Conservation (phyloP, 2,113 vertebrate species). For the Symphodus melops region DNA sequence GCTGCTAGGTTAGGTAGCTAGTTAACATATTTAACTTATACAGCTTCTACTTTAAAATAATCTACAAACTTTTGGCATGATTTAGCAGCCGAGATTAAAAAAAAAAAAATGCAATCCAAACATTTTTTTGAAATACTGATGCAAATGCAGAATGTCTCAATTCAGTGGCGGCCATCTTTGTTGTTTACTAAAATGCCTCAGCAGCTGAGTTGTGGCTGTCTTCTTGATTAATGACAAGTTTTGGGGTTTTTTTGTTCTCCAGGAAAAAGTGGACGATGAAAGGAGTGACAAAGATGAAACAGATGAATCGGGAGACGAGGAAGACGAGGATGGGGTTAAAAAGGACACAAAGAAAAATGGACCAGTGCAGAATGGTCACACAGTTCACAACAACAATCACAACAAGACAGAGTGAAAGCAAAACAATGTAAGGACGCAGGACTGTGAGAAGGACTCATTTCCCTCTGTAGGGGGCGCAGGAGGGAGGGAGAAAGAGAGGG, state of each 20-base stretch:
- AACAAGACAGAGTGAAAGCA: slow-evolving; percentile 82
- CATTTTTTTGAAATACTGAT: too few species aligned
- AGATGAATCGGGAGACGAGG: slow-evolving; percentile 90
- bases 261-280: slow-evolving; percentile 91
- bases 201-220: neutral
- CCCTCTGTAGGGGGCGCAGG: slow-evolving; percentile 38
- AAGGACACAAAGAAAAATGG: slow-evolving; percentile 82
- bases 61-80: too few species aligned
- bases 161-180: neutral
- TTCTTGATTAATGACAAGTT: slow-evolving; percentile 8
- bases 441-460: slow-evolving; percentile 53
- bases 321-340: slow-evolving; percentile 85
- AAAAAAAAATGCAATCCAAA: too few species aligned
- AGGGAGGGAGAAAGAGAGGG: slow-evolving; percentile 42
- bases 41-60: too few species aligned
- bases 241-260: slow-evolving; percentile 14
- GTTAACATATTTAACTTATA: neutral
- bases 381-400: slow-evolving; percentile 89
- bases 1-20: neutral
- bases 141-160: too few species aligned
- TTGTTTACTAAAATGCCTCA: neutral
- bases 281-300: slow-evolving; percentile 94
- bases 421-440: slow-evolving; percentile 17
- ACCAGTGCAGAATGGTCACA: slow-evolving; percentile 87
- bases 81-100: too few species aligned